phyloP scores from a whole-genome alignment of 2,888 invertebrate species.

The Spodoptera littoralis region DNA sequence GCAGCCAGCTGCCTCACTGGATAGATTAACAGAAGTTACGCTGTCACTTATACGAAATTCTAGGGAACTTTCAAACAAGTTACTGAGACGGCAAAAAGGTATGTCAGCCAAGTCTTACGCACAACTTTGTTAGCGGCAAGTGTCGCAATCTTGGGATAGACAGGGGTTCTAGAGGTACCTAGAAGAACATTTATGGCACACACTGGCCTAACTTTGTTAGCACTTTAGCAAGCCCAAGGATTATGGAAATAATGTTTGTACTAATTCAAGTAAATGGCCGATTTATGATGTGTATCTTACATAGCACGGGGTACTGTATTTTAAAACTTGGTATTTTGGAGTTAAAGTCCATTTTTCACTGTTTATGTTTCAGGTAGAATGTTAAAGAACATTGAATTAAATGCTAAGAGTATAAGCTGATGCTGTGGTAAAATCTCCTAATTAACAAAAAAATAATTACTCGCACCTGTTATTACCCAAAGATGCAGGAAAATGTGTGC shows the following conservation, averaged over 20 bases:
- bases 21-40: slow-evolving; percentile 52
- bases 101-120: slow-evolving; percentile 34
- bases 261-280: too few relatives aligned
- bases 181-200: slow-evolving; percentile 28
- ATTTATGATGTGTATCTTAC: too few relatives aligned
- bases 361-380: too few relatives aligned
- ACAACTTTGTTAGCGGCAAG: slow-evolving; percentile 35
- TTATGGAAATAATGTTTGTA: slow-evolving; percentile 9
- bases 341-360: too few relatives aligned
- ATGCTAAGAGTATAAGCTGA: too few relatives aligned
- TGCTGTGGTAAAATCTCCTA: too few relatives aligned
- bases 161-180: slow-evolving; percentile 28
- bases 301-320: too few relatives aligned
- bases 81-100: slow-evolving; percentile 42
- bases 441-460: too few relatives aligned
- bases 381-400: too few relatives aligned
- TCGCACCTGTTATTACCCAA: too few relatives aligned
- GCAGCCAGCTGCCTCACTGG: slow-evolving; percentile 16
- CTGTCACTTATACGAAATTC: slow-evolving; percentile 45
- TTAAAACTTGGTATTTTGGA: too few relatives aligned
- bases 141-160: slow-evolving; percentile 42
- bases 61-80: slow-evolving; percentile 42
- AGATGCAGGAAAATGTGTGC: too few relatives aligned
- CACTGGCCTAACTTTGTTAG: slow-evolving; percentile 23
- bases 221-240: slow-evolving; percentile 8